Evolutionary conservation across 2,888 invertebrate species (phyloP), one percentile per base, ranked within the genome.

Genomic region (Epinotia ramella): DNA sequence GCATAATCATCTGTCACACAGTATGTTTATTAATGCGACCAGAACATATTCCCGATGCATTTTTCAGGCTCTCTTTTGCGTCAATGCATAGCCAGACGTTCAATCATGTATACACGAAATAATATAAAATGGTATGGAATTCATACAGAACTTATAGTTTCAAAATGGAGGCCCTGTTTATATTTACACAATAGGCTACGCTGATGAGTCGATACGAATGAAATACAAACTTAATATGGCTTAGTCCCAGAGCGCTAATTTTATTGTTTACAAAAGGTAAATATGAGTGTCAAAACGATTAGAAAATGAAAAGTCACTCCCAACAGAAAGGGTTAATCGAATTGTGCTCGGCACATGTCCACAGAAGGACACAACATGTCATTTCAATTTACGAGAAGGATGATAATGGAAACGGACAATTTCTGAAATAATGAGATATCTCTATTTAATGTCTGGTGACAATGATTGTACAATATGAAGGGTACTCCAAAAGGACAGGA

Each of bases 391-490:
- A 80, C 77, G 80, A 86, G 83, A 83, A 81, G 79, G 77, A 80
- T 79, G 79, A 83, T 82, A 84, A 85, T 82, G 80, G 82, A 85
- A 85, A 85, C 82, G 78, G 79, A 79, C 78, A 78, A 79, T 80
- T 80, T 81, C 81, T 84, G 81, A 85, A 77, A 82, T 78, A 81
- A 78, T 80, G 79, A 81, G 84, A 82, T 86, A 86, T 86, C 84
- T 82, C 88, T 90, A 89, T 90, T 87, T 88, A 89, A 88, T 79
- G 80, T 82, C 78, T 81, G 82, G 80, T 82, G 79, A 78, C 81
- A 81, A 86, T 40, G 7, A 7, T 33, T 33, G 33, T 33, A 33
- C 6, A 7, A 33, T 33, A 33, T 33, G 7, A 28, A 28, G 24
- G 24, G 24, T 28, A 28, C 24, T 28, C 24, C 2, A 3, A 28